Evolutionary conservation across 37 sponge, comb jelly and placozoan species (phyloP).

Genomic region (Hormiphora californensis): DNA sequence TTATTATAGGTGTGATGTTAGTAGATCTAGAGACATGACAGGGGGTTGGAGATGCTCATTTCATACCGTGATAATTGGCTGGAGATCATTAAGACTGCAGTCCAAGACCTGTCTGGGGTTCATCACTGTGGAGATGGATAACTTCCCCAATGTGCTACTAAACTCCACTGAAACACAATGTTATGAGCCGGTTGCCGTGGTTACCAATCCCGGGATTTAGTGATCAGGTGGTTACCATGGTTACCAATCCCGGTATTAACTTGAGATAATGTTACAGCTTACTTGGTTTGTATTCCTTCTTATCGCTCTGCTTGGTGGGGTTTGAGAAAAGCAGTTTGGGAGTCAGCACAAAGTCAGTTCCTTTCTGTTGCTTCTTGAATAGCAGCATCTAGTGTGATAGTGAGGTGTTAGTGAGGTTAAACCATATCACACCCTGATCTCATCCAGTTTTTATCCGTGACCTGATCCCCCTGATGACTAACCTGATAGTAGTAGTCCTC

Average conservation of each 20-base stretch:
- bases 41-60: not conserved
- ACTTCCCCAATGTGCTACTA: slow-evolving; percentile 14
- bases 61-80: slow-evolving; percentile 27
- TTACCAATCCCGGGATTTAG: no score
- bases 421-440: no score
- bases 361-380: slow-evolving; percentile 47
- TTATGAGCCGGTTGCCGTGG: not conserved
- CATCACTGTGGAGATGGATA: slow-evolving; percentile 53
- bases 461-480: no score
- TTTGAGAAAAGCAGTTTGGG: slow-evolving; percentile 46
- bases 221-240: no score
- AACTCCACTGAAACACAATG: slow-evolving; percentile 34
- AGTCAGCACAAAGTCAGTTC: slow-evolving; percentile 19
- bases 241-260: no score
- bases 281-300: slow-evolving; percentile 48
- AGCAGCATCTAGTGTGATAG: slow-evolving; percentile 49
- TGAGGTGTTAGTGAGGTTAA: no score
- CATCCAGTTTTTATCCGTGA: no score
- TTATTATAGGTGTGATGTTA: not conserved
- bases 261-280: no score
- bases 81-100: slow-evolving; percentile 43
- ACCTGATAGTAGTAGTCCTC: no score
- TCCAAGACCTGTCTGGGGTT: slow-evolving; percentile 50
- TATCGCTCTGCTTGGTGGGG: slow-evolving; percentile 12
- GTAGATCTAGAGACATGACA: not conserved